Evolutionary conservation across 2,797 vertebrate genomes (phyloP).

Genomic region (Glossophaga mutica): DNA sequence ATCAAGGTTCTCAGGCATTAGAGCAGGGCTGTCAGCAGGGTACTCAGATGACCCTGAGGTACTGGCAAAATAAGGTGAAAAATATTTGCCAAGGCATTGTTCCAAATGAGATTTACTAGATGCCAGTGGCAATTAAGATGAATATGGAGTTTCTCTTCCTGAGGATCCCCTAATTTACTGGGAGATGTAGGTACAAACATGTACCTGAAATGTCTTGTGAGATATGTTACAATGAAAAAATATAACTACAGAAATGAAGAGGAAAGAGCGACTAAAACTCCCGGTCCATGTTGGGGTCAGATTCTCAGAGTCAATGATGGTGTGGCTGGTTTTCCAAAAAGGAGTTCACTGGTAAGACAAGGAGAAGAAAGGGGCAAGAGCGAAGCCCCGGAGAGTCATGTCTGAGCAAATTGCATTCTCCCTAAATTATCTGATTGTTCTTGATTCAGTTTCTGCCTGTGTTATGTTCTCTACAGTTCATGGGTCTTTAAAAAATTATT

Average conservation of each 20-base stretch:
- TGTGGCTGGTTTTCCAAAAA: neutral
- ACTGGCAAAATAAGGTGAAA: neutral
- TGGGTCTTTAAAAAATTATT: neutral
- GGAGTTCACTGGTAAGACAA: neutral
- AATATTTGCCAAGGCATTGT: neutral
- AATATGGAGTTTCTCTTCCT: neutral
- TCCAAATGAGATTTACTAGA: neutral
- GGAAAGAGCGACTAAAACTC: neutral
- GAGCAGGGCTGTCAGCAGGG: neutral
- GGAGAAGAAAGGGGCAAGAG: neutral
- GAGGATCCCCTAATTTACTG: neutral
- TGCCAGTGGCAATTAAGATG: neutral
- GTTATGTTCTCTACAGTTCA: neutral
- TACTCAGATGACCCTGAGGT: neutral
- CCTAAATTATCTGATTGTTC: neutral
- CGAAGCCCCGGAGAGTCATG: neutral
- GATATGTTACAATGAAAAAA: neutral
- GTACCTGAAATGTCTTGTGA: neutral
- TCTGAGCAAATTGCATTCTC: neutral
- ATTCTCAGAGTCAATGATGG: neutral
- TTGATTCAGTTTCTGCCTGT: neutral
- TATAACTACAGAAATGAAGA: neutral
- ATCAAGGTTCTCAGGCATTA: neutral
- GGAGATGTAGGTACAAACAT: neutral
- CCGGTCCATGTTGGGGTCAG: neutral